phyloP scores from a whole-genome alignment of 2,113 vertebrate genomes.

The Apteryx mantelli region DNA sequence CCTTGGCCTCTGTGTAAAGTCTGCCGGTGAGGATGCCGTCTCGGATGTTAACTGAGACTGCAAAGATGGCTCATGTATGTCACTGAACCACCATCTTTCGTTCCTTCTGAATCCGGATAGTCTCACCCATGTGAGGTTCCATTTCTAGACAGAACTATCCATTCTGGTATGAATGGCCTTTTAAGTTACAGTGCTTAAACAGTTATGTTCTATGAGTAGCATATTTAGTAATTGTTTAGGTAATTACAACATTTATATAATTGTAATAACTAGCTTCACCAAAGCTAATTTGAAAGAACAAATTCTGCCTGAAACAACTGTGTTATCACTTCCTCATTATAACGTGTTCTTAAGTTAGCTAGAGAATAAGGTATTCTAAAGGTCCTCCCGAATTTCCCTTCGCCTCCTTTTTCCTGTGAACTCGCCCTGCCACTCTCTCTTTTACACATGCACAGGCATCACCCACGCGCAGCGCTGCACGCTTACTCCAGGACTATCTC shows the following conservation, averaged over 20 bases:
- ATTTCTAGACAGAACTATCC: background rate
- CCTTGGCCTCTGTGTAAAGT: background rate
- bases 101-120: background rate
- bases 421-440: background rate
- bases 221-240: background rate
- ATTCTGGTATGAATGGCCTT: background rate
- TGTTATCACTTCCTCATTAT: background rate
- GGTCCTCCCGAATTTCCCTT: background rate
- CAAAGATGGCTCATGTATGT: rapidly evolving
- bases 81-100: too few species aligned
- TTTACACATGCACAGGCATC: background rate
- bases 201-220: background rate
- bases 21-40: background rate
- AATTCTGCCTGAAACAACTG: background rate
- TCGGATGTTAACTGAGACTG: background rate
- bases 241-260: background rate
- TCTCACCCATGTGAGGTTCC: background rate
- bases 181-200: background rate
- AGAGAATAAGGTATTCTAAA: background rate
- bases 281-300: background rate
- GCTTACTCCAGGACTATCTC: background rate
- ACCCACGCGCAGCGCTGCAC: background rate
- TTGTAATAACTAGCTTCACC: background rate
- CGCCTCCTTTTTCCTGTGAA: background rate
- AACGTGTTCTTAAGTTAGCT: background rate